These are phyloP conservation scores for Galeopterus variegatus DNA, from an alignment of 2,113 vertebrate genomes.

Conservation along the genomic window DNA sequence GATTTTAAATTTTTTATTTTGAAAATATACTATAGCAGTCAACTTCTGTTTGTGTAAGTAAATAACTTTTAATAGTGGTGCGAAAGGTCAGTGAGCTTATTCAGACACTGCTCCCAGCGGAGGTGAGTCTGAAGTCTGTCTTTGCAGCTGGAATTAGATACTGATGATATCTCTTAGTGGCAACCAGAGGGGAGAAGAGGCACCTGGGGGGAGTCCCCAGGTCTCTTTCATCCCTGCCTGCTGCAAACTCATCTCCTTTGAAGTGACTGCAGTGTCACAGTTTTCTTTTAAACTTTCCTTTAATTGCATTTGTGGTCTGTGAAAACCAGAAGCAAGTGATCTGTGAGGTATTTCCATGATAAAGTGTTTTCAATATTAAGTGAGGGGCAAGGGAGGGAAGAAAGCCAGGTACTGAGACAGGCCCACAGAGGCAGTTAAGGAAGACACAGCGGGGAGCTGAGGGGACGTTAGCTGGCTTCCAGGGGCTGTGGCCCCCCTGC, in stretches of 20 bases:
- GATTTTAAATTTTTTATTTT: constrained; percentile 40
- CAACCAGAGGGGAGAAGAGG: background rate
- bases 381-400: background rate
- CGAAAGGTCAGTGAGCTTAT: background rate
- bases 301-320: background rate
- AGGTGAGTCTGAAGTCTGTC: background rate
- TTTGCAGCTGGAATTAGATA: background rate
- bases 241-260: background rate
- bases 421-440: background rate
- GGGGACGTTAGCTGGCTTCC: background rate
- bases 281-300: background rate
- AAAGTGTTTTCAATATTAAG: background rate
- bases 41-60: background rate
- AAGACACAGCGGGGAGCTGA: background rate
- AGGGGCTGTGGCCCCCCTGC: background rate
- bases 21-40: background rate
- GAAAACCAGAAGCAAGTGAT: background rate
- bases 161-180: background rate
- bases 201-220: background rate
- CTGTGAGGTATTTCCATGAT: background rate
- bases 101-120: background rate
- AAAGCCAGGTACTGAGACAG: background rate
- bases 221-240: background rate
- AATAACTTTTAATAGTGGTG: background rate
- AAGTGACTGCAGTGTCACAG: background rate